These are phyloP conservation scores for Calameuta filiformis DNA, from an alignment of 2,888 invertebrate genomes.

Conservation along the genomic window DNA sequence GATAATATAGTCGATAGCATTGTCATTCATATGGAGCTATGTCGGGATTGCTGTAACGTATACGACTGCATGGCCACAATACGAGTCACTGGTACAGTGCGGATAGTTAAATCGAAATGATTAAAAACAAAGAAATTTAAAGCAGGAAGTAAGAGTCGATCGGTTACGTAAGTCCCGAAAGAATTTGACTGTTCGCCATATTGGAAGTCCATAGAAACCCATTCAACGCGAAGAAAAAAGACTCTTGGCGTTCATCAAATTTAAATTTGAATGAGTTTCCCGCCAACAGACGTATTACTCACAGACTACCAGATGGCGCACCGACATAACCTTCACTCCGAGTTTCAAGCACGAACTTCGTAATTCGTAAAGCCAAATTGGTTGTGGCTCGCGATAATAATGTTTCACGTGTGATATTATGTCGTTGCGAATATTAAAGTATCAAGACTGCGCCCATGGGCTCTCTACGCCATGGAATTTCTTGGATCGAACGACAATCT, in stretches of 20 bases:
- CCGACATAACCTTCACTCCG: not conserved
- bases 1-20: slow-evolving; percentile 4
- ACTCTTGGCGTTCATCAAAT: not conserved
- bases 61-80: not conserved
- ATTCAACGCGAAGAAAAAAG: not conserved
- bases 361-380: not conserved
- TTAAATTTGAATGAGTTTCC: not conserved
- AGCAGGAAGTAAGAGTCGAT: not conserved
- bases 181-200: not conserved
- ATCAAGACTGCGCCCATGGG: not conserved
- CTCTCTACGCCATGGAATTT: not conserved
- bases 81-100: not conserved
- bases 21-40: not conserved
- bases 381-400: not conserved
- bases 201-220: not conserved
- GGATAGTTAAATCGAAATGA: not conserved
- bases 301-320: not conserved
- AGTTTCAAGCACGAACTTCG: not conserved
- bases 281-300: not conserved
- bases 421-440: not conserved
- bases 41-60: not conserved
- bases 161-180: not conserved
- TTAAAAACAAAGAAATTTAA: not conserved
- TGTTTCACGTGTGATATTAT: not conserved
- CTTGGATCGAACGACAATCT: not conserved